Percentiles rank a stretch among this genome's conserved stretches.
These are phyloP conservation scores for Hylia prasina DNA, from an alignment of 2,113 vertebrate species.

Conservation along the genomic window DNA sequence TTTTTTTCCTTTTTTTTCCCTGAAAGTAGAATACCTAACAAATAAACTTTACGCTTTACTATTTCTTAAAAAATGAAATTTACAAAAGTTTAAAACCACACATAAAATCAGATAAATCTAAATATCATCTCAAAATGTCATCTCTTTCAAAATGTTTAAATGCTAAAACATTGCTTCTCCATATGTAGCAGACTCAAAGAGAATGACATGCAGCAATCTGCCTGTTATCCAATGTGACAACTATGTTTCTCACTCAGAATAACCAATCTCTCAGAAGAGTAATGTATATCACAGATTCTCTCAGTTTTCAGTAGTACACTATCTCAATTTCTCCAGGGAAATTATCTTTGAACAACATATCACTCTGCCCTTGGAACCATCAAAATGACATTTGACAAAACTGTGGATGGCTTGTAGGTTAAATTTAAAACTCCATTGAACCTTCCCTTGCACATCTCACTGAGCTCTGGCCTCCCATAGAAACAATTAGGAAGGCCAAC, in stretches of 20 bases:
- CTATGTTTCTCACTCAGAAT: constrained; percentile 52
- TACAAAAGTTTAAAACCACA: background rate
- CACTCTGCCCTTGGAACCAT: constrained; percentile 73
- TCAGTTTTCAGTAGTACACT: constrained; percentile 62
- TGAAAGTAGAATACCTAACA: background rate
- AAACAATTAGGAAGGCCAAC: constrained; percentile 24
- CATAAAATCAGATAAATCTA: background rate
- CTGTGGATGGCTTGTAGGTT: constrained; percentile 64
- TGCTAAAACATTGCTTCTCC: background rate
- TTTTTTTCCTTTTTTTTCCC: background rate
- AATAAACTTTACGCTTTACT: background rate
- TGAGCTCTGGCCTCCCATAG: constrained; percentile 21
- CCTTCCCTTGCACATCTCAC: constrained; percentile 60
- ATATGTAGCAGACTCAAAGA: background rate
- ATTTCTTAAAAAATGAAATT: background rate
- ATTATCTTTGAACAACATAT: constrained; percentile 75
- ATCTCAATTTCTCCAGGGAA: constrained; percentile 67
- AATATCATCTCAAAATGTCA: background rate
- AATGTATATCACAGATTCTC: constrained; percentile 57
- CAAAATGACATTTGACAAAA: constrained; percentile 76
- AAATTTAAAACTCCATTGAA: constrained; percentile 74
- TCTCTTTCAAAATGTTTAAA: background rate
- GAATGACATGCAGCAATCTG: constrained; percentile 56
- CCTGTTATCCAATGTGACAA: constrained; percentile 52
- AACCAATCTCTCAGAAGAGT: constrained; percentile 63